Conservation (phyloP, 2,113 vertebrate genomes). For the Oxyruncus cristatus region DNA sequence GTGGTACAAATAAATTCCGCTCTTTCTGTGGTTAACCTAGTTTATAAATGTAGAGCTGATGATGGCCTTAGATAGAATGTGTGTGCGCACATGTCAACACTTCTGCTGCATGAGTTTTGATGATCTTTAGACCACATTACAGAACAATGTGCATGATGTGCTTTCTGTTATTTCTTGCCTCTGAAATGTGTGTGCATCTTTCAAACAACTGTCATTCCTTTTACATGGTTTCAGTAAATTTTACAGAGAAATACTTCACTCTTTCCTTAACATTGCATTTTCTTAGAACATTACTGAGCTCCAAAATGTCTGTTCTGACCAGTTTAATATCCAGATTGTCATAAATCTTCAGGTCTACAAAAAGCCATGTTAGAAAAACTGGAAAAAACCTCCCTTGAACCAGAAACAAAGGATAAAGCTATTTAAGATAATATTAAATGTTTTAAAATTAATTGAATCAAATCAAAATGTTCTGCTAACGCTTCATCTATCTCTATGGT, state of each 20-base stretch:
- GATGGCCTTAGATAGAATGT: not conserved
- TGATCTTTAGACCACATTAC: not conserved
- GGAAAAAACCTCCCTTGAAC: not conserved
- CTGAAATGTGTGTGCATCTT: not conserved
- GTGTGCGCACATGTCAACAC: not conserved
- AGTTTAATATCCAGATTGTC: not conserved
- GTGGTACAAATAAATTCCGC: not conserved
- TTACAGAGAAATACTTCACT: not conserved
- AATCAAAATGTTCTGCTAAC: not conserved
- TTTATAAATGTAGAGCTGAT: conserved; percentile 10
- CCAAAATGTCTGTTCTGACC: not conserved
- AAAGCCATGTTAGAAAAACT: not conserved
- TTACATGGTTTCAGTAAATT: not conserved
- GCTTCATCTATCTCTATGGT: not conserved
- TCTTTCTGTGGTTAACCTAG: not conserved
- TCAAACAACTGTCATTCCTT: not conserved
- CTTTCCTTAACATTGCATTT: not conserved
- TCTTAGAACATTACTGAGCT: not conserved
- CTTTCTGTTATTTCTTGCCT: not conserved
- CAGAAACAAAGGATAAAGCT: not conserved
- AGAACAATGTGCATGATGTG: not conserved
- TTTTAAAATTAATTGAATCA: not conserved
- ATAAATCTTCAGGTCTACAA: not conserved
- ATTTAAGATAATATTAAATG: not conserved
- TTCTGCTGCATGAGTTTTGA: not conserved